Base-by-base conservation (phyloP, 2,888 invertebrate species). In the Pseudolycoriella hygida region DNA sequence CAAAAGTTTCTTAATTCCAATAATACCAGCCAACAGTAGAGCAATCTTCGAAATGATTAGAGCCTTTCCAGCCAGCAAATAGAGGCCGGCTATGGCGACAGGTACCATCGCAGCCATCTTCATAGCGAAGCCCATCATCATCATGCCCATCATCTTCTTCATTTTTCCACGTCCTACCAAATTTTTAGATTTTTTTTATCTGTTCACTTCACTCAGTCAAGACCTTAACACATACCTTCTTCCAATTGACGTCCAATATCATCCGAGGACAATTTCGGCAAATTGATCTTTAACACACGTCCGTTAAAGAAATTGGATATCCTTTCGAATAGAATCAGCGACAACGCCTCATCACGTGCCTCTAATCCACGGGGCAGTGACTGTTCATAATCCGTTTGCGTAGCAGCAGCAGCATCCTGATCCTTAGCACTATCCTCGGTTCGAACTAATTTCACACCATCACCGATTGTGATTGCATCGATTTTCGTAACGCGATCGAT, bases 111-210 rank as follows among this genome's bases (percentile, higher is more conserved):
- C 82, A 17, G 80, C 79, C 76, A 86, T 76, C 64, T 87, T 87
- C 74, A 84, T 85, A 3, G 79, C 80, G 51, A 80, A 74, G 5
- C 84, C 85, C 82, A 85, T 85, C 79, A 85, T 83, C 83, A 88
- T 83, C 75, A 83, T 84, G 31, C 80, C 76, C 84, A 87, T 84
- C 83, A 86, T 86, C 56, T 85, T 84, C 71, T 86, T 86, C 82
- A 84, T 84, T 64, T 85, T 83, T 2, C 83, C 83, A 50, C 84
- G 76, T 54, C 83, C 80, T 80, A 25, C 4, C 5, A 8, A 25
- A 6, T 25, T 25, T 25, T n/a, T n/a, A n/a, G n/a, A 30, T 30
- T 30, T 30, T 25, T 25, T 25, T 25, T 6, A 25, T 6, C 4
- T 8, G 25, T 25, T 25, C 25, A 25, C 8, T 25, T 25, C 25